phyloP scores from a whole-genome alignment of 2,888 invertebrate genomes.

The Oeneis ivallda region DNA sequence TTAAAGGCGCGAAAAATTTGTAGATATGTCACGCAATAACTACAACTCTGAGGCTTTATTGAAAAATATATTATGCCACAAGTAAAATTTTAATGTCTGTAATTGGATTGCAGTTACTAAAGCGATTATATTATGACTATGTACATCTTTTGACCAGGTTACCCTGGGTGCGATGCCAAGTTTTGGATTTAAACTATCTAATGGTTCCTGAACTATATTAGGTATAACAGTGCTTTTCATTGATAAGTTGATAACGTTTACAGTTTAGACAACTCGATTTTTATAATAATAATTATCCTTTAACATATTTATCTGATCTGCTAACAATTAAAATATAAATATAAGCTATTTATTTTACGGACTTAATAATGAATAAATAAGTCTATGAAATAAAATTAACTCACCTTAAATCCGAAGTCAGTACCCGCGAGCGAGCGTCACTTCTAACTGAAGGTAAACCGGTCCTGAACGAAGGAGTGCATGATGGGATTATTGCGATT shows the following conservation, averaged over 20 bases:
- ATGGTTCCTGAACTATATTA: too few species aligned
- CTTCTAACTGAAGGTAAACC: constrained; percentile 36
- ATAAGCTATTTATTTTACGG: not conserved
- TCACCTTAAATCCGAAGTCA: constrained; percentile 26
- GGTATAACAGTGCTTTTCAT: not conserved
- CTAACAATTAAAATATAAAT: not conserved
- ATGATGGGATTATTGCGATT: constrained; percentile 14
- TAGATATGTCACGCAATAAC: not conserved
- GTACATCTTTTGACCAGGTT: not conserved
- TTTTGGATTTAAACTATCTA: not conserved
- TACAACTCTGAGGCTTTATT: not conserved
- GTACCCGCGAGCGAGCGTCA: constrained; percentile 33
- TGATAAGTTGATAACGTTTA: not conserved
- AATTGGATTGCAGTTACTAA: not conserved
- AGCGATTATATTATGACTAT: too few species aligned
- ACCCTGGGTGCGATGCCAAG: not conserved
- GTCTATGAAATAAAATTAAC: constrained; percentile 14
- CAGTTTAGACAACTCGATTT: not conserved
- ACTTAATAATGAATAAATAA: not conserved
- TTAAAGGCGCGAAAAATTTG: not conserved
- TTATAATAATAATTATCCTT: not conserved
- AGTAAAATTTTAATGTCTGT: not conserved
- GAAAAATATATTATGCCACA: too few species aligned
- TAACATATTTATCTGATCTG: not conserved
- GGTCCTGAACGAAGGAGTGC: constrained; percentile 30